phyloP scores from a whole-genome alignment of 2,797 vertebrate species.

The Cirrhinus mrigala region DNA sequence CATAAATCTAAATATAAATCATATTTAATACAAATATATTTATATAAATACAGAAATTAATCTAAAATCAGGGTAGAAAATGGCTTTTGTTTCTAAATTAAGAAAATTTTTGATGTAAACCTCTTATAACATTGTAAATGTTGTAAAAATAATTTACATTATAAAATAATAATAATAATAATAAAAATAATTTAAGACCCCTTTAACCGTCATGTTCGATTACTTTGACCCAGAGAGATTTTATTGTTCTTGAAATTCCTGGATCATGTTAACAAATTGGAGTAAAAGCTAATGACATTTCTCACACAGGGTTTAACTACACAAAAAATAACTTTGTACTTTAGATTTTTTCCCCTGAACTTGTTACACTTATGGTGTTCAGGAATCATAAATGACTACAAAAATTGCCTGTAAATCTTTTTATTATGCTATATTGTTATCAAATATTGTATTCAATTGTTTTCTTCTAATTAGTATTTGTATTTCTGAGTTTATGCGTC shows the following conservation, averaged over 20 bases:
- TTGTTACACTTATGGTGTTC: not conserved
- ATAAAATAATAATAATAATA: not conserved
- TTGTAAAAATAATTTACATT: not conserved
- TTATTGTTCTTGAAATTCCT: no score
- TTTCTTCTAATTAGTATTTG: not conserved
- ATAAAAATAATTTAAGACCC: not conserved
- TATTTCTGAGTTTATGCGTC: not conserved
- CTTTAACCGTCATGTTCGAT: not conserved
- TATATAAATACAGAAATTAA: not conserved
- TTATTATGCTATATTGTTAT: not conserved
- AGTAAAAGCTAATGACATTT: no score
- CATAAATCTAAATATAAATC: not conserved
- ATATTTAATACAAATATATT: not conserved
- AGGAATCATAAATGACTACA: not conserved
- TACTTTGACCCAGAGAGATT: no score
- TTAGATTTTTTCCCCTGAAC: no score
- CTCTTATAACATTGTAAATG: not conserved
- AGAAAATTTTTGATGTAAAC: not conserved
- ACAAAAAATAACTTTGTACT: no score
- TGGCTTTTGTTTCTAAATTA: not conserved
- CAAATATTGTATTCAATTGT: not conserved
- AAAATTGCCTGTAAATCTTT: not conserved
- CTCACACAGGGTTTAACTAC: no score
- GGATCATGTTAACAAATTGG: no score
- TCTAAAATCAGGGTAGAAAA: not conserved